Evolutionary conservation across 2,797 vertebrate genomes (phyloP).

Genomic region (Oreochromis grahami): DNA sequence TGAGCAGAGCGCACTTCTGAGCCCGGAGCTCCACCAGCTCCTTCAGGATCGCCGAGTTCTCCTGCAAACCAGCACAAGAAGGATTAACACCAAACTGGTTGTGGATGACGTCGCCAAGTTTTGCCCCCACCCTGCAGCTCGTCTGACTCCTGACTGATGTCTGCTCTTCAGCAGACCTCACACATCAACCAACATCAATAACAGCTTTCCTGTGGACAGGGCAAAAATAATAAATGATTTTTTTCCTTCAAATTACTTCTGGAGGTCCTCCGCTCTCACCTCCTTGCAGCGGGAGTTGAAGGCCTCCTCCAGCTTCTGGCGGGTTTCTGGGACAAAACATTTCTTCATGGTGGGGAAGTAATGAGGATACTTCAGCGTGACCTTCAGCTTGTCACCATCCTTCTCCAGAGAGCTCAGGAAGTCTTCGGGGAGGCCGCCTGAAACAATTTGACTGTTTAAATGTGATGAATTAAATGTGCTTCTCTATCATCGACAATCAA

Average conservation of each 20-base stretch:
- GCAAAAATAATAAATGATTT: neutral
- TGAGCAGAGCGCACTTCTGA: conserved; percentile 84
- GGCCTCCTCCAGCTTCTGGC: conserved; percentile 86
- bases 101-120: neutral
- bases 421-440: conserved; percentile 94
- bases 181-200: neutral
- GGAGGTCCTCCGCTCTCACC: conserved; percentile 60
- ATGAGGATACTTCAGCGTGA: conserved; percentile 95
- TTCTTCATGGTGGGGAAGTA: conserved; percentile 98
- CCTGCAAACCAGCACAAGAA: conserved; percentile 61
- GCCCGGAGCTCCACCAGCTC: conserved; percentile 87
- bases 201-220: neutral
- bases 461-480: neutral
- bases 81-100: neutral
- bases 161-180: neutral
- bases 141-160: neutral
- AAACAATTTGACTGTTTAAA: neutral
- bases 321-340: conserved; percentile 88
- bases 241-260: neutral
- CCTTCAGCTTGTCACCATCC: conserved; percentile 84
- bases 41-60: conserved; percentile 89
- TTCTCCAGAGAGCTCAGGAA: conserved; percentile 91
- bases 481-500: neutral
- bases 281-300: conserved; percentile 96
- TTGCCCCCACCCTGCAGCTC: too few species aligned